These are phyloP conservation scores for Macrostomum cliftonense DNA, from an alignment of 2,888 invertebrate genomes.

Conservation along the genomic window DNA sequence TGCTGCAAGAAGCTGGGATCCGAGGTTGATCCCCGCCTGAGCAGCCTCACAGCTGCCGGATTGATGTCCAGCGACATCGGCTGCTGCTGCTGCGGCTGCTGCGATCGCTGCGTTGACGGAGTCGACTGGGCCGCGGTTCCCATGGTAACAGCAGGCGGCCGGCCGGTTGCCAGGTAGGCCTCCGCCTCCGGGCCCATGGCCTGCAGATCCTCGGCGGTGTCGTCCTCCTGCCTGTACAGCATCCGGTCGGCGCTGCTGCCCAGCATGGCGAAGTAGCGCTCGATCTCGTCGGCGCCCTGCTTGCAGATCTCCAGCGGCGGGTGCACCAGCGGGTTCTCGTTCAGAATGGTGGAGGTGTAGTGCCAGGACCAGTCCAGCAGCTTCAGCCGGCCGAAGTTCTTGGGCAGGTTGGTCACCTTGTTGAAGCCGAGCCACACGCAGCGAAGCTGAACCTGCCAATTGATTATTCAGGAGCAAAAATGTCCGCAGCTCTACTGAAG, in stretches of 20 bases:
- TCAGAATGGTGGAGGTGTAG: constrained; percentile 26
- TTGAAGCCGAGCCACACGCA: constrained; percentile 39
- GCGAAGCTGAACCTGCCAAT: constrained; percentile 19
- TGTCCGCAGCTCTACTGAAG: no score
- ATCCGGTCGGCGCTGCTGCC: not conserved
- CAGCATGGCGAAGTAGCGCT: constrained; percentile 18
- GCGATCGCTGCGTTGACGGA: no score
- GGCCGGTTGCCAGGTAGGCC: no score
- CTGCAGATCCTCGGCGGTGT: no score
- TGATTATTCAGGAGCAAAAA: no score
- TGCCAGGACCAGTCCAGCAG: constrained; percentile 28
- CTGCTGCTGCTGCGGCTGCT: no score
- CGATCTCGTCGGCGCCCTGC: constrained; percentile 28
- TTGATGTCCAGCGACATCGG: constrained; percentile 3
- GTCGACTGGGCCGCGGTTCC: no score
- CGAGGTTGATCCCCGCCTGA: constrained; percentile 3
- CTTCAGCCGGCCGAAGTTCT: constrained; percentile 23
- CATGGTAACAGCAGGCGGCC: no score
- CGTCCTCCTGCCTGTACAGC: no score
- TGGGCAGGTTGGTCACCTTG: constrained; percentile 24
- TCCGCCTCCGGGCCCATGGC: no score
- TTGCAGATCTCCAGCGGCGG: constrained; percentile 34
- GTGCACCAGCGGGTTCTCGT: constrained; percentile 28
- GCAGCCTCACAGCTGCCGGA: constrained; percentile 3
- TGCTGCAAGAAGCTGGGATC: no score